phyloP scores from a whole-genome alignment of 1,140 invertebrate genomes.

The Periplaneta americana region DNA sequence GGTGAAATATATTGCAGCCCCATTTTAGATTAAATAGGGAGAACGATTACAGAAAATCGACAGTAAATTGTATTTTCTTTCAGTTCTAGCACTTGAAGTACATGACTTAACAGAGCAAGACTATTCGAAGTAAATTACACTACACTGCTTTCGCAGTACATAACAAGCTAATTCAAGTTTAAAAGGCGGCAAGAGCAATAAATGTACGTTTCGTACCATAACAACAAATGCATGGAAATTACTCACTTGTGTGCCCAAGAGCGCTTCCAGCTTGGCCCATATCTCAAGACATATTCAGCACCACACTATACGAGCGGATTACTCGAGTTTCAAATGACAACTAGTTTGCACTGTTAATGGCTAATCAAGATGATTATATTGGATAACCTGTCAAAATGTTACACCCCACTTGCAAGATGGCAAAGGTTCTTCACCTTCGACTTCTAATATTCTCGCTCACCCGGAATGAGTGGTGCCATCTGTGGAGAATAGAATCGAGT shows the following conservation, averaged over 20 bases:
- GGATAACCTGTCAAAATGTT: not conserved
- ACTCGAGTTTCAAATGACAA: not conserved
- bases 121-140: not conserved
- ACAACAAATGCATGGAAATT: not conserved
- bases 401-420: not conserved
- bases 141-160: not conserved
- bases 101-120: not conserved
- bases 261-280: slow-evolving; percentile 9
- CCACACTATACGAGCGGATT: not conserved
- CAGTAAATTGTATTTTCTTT: no score
- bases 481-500: not conserved
- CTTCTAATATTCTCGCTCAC: not conserved
- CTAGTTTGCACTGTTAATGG: not conserved
- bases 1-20: no score
- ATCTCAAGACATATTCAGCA: slow-evolving; percentile 4
- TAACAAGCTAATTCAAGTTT: not conserved
- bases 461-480: not conserved
- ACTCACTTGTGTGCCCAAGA: slow-evolving; percentile 7
- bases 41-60: no score
- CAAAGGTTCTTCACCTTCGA: not conserved
- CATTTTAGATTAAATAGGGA: no score
- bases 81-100: not conserved
- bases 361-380: not conserved
- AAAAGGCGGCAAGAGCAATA: not conserved
- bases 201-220: not conserved